A percentile compares a stretch with the other conserved stretches of the same genome.
Conservation (phyloP, 2,797 vertebrate species). For the Onychomys arenicola region DNA sequence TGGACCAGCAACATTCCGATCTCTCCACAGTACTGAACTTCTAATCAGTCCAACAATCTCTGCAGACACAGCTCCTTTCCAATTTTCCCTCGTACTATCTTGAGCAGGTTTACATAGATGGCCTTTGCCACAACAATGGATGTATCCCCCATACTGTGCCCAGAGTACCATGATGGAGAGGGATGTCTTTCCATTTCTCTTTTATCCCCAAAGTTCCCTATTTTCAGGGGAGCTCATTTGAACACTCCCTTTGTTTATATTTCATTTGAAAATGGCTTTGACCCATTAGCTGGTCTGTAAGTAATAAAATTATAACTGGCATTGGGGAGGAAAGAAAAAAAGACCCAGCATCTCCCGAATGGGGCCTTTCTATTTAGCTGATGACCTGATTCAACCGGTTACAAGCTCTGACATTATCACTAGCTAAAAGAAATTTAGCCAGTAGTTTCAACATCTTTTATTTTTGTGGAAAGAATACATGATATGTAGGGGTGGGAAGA, state of each 20-base stretch:
- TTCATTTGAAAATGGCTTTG: constrained; percentile 56
- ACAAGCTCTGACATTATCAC: not conserved
- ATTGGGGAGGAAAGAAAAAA: not conserved
- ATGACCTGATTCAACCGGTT: constrained; percentile 32
- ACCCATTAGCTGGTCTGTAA: constrained; percentile 1
- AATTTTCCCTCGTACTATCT: not conserved
- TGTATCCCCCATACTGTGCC: not conserved
- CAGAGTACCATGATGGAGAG: not conserved
- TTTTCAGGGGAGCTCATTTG: not conserved
- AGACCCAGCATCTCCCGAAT: not conserved
- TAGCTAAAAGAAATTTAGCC: constrained; percentile 30
- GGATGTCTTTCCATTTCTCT: constrained; percentile 22
- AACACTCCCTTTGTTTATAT: constrained; percentile 41
- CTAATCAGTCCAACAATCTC: not conserved
- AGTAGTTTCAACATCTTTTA: constrained; percentile 3
- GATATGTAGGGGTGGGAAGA: not conserved
- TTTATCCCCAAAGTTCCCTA: not conserved
- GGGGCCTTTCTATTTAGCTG: constrained; percentile 40
- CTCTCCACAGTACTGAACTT: not conserved
- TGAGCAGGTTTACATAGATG: not conserved
- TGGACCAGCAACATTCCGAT: not conserved
- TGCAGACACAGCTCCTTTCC: not conserved
- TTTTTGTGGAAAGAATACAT: not conserved
- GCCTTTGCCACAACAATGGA: constrained; percentile 3
- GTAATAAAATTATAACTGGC: constrained; percentile 1